Evolutionary conservation across 2,888 invertebrate species (phyloP).

Genomic region (Andrena minutula): DNA sequence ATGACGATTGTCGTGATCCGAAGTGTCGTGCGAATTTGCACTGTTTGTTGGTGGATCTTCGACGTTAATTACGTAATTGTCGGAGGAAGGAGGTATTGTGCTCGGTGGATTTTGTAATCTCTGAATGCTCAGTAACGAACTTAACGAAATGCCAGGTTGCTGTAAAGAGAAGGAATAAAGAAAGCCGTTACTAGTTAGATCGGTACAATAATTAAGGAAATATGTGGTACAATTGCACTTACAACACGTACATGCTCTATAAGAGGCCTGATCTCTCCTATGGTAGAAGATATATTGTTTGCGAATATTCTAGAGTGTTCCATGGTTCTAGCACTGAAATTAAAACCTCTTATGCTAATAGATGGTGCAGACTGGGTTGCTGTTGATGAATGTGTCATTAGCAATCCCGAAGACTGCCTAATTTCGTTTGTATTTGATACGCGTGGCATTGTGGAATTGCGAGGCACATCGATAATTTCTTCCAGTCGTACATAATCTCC

Average conservation of each 20-base stretch:
- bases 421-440: slow-evolving; percentile 24
- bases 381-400: slow-evolving; percentile 40
- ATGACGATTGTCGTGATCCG: slow-evolving; percentile 70
- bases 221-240: slow-evolving; percentile 62
- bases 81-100: slow-evolving; percentile 82
- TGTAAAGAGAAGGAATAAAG: slow-evolving; percentile 43
- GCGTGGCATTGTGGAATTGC: slow-evolving; percentile 13
- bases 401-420: slow-evolving; percentile 22
- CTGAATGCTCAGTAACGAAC: slow-evolving; percentile 78
- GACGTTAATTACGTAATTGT: slow-evolving; percentile 80
- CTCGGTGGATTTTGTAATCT: slow-evolving; percentile 84
- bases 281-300: slow-evolving; percentile 83
- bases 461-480: slow-evolving; percentile 12
- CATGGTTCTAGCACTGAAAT: slow-evolving; percentile 53
- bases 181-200: slow-evolving; percentile 11
- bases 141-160: slow-evolving; percentile 76
- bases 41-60: slow-evolving; percentile 70
- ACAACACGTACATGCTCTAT: slow-evolving; percentile 88
- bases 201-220: too few species aligned
- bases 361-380: slow-evolving; percentile 7
- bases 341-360: slow-evolving; percentile 55
- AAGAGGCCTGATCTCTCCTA: slow-evolving; percentile 89
- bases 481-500: slow-evolving; percentile 32
- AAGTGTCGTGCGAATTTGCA: slow-evolving; percentile 52
- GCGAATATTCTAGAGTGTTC: slow-evolving; percentile 73